Evolutionary conservation across 2,113 vertebrate species (phyloP), one percentile per base, ranked within the genome.

Genomic region (Machaerirhynchus nigripectus): DNA sequence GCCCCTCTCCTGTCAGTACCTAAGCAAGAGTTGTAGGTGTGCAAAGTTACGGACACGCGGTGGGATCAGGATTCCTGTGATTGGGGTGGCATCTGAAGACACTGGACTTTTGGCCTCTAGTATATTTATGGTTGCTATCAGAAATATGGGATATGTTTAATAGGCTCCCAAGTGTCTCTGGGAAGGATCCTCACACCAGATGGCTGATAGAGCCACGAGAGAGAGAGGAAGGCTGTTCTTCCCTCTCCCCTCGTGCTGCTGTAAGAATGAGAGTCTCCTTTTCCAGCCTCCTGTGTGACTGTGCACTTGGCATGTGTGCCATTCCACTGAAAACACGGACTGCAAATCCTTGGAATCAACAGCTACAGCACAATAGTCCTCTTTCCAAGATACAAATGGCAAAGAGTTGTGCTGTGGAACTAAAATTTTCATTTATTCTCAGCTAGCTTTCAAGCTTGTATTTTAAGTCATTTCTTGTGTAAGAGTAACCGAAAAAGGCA

Each of bases 401-500:
- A 64, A 6, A 79, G 90, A 46, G 82, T 75, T 73, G 14, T 68
- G 82, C 87, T 71, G 9, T 2, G 52, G 12, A 88, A 46, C 53
- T 39, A 2, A 59, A 63, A 40, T 60, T 59, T 53, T 52, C 53
- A 33, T 47, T 47, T 35, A 44, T 33, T 71, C 73, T 87, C 83
- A 22, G 73, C 79, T 67, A 77, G 56, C 79, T 96, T 64, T 86
- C 61, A 68, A 2, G 60, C 56, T 93, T 84, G 49, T 73, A 19
- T 92, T 95, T 87, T 40, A 86, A 94, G 63, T 88, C 9, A 10
- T 78, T 92, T 90, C 42, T 89, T 92, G 82, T 92, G 52, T 68
- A 82, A 96, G 65, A 84, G 60, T 86, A 81, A 78, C 76, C 61
- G 2, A 70, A 94, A 94, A 95, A 96, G 88, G 68, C 78, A 93